A percentile compares a stretch with the other conserved stretches of the same genome.
Evolutionary conservation across 1,140 invertebrate genomes (phyloP).

Genomic region (Bombus terrestris): DNA sequence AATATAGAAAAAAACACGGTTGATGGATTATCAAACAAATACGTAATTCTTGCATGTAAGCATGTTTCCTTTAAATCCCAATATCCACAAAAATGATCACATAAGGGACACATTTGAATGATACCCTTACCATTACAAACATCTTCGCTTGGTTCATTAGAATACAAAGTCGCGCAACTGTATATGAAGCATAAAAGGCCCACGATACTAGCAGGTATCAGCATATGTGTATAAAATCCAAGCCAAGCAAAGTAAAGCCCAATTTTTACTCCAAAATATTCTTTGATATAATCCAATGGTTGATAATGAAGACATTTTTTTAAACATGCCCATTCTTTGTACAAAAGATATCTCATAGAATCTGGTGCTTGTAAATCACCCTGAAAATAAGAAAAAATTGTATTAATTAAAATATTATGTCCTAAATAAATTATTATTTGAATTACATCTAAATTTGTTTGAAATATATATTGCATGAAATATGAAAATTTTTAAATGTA

Average conservation of each 20-base stretch:
- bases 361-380: constrained; percentile 87
- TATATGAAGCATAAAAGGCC: constrained; percentile 93
- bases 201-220: constrained; percentile 93
- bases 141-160: constrained; percentile 91
- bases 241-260: constrained; percentile 98
- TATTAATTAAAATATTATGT: not conserved
- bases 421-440: not conserved
- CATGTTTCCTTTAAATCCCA: constrained; percentile 95
- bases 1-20: constrained; percentile 97
- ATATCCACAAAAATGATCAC: constrained; percentile 93
- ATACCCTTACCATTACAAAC: constrained; percentile 87
- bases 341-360: constrained; percentile 90
- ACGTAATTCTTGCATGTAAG: constrained; percentile 92
- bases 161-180: constrained; percentile 88
- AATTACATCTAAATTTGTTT: constrained; percentile 1
- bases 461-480: not conserved
- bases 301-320: constrained; percentile 92
- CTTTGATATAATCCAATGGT: constrained; percentile 93
- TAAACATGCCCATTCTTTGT: constrained; percentile 93
- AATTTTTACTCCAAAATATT: constrained; percentile 97
- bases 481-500: not conserved
- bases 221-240: constrained; percentile 97
- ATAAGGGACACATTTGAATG: constrained; percentile 92
- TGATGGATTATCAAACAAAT: constrained; percentile 97
- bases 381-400: constrained; percentile 78